phyloP scores from a whole-genome alignment of 1,140 invertebrate species.

The Bombus ignitus region DNA sequence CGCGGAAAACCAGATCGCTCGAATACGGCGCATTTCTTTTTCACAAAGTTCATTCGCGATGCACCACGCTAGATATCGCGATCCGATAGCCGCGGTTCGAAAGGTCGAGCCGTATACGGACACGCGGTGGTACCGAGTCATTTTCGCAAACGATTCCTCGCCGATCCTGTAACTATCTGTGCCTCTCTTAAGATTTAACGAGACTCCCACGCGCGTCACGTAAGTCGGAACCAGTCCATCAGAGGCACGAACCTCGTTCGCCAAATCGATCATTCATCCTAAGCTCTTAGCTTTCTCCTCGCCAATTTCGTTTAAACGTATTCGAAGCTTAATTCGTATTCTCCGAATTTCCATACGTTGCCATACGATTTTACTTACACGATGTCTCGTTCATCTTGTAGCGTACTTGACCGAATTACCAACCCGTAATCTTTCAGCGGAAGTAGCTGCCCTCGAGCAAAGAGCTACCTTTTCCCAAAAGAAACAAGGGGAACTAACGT shows the following conservation, averaged over 20 bases:
- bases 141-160: constrained; percentile 48
- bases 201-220: constrained; percentile 53
- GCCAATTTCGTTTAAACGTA: background rate
- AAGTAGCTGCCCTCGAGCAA: constrained; percentile 31
- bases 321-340: background rate
- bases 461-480: background rate
- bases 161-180: constrained; percentile 13
- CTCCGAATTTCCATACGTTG: background rate
- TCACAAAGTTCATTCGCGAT: background rate
- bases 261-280: constrained; percentile 7
- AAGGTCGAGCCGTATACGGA: constrained; percentile 57
- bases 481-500: background rate
- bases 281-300: background rate
- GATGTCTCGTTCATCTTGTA: background rate
- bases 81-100: constrained; percentile 41
- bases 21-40: background rate
- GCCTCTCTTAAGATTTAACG: constrained; percentile 29
- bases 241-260: constrained; percentile 1
- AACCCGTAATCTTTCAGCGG: background rate
- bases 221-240: constrained; percentile 22
- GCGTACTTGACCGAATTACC: constrained; percentile 50
- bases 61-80: no score
- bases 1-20: background rate
- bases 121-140: constrained; percentile 60
- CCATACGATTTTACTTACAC: no score